Conservation (phyloP, 2,797 vertebrate genomes). For the Gorsachius magnificus region DNA sequence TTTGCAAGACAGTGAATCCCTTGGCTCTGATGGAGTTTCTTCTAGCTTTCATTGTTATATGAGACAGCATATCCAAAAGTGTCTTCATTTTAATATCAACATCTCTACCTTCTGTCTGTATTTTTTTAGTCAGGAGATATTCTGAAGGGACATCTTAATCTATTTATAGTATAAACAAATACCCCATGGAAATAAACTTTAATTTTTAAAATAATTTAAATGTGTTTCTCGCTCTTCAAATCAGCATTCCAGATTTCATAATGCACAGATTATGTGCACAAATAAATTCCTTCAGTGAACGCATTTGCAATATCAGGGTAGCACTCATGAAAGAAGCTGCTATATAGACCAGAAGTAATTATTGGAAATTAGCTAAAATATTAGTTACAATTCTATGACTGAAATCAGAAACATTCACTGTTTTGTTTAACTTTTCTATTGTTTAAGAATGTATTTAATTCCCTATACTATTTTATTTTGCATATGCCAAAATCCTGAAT, state of each 20-base stretch:
- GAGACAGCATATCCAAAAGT: neutral
- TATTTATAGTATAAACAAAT: neutral
- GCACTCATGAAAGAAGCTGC: neutral
- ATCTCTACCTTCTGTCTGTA: neutral
- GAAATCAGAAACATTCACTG: neutral
- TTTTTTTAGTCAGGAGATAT: neutral
- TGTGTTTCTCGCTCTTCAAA: neutral
- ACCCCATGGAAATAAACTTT: neutral
- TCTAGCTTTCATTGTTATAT: neutral
- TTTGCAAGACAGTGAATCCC: neutral
- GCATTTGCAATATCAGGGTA: neutral
- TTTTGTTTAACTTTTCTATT: neutral
- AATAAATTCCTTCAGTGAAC: neutral
- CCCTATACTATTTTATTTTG: neutral
- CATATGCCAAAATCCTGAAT: neutral
- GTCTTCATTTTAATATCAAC: neutral
- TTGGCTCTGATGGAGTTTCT: neutral
- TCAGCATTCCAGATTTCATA: neutral
- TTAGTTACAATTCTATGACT: neutral
- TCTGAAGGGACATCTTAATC: neutral
- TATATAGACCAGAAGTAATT: neutral
- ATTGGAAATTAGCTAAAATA: neutral
- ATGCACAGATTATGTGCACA: neutral
- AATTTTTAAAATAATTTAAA: neutral
- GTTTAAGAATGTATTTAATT: neutral